These are phyloP conservation scores for Stegastes partitus DNA, from an alignment of 2,113 vertebrate genomes.

Conservation along the genomic window DNA sequence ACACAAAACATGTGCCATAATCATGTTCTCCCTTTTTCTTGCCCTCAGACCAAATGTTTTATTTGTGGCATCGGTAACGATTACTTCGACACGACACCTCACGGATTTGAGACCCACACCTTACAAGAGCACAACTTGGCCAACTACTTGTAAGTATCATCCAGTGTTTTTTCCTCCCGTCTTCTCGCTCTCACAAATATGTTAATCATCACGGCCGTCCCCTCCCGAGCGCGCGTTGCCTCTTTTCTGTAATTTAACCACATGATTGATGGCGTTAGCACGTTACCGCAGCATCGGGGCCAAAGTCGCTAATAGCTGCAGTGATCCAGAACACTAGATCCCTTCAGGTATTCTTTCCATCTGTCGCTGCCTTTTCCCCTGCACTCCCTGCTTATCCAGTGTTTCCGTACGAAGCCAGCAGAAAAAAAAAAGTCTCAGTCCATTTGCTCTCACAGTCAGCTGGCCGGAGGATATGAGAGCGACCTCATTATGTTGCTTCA, in stretches of 20 bases:
- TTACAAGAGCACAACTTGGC: conserved; percentile 99
- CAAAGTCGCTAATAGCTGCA: conserved; percentile 36
- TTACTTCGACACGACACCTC: conserved; percentile 97
- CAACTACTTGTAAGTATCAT: conserved; percentile 96
- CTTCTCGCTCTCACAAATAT: neutral
- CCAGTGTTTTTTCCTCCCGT: neutral
- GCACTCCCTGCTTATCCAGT: conserved; percentile 18
- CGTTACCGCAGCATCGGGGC: conserved; percentile 27
- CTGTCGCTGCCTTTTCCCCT: conserved; percentile 16
- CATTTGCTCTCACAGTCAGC: conserved; percentile 60
- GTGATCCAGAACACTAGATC: conserved; percentile 48
- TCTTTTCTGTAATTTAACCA: conserved; percentile 43
- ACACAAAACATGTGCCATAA: neutral
- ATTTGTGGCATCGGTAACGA: conserved; percentile 99
- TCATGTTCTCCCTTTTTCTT: conserved; percentile 38
- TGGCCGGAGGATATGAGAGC: conserved; percentile 50
- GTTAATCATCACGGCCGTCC: neutral
- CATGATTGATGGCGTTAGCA: conserved; percentile 41
- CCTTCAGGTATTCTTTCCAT: conserved; percentile 43
- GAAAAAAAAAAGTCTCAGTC: conserved; percentile 49
- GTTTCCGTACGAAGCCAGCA: conserved; percentile 29
- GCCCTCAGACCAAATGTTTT: conserved; percentile 95
- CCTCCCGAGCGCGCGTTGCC: neutral
- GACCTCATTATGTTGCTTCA: conserved; percentile 74
- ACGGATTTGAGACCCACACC: conserved; percentile 98